phyloP scores from a whole-genome alignment of 2,113 vertebrate species.

The Urocynchramus pylzowi region DNA sequence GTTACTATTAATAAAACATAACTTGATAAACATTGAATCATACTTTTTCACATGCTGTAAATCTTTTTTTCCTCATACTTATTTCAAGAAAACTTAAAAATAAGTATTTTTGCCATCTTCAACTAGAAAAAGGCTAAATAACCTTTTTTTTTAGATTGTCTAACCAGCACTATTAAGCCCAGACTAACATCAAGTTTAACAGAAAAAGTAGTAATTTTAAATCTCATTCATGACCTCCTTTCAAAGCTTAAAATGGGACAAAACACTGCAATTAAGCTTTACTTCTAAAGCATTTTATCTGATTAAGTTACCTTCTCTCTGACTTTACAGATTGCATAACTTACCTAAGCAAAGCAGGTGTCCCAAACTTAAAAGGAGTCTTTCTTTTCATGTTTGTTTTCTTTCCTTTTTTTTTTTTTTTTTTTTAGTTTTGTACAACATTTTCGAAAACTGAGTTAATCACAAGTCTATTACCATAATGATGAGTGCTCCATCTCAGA shows the following conservation, averaged over 20 bases:
- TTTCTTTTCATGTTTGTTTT: neutral
- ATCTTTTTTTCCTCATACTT: neutral
- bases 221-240: neutral
- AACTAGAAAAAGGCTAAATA: neutral
- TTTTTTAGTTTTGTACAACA: neutral
- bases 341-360: neutral
- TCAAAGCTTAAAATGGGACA: neutral
- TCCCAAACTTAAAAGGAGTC: neutral
- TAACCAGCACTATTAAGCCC: neutral
- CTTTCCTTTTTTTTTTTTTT: no score
- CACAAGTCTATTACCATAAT: neutral
- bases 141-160: neutral
- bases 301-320: neutral
- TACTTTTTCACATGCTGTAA: slow-evolving; percentile 28
- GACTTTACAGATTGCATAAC: neutral
- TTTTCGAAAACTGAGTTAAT: neutral
- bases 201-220: neutral
- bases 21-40: slow-evolving; percentile 48
- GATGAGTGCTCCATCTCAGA: neutral
- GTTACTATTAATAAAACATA: slow-evolving; percentile 46
- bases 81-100: slow-evolving; percentile 4
- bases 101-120: neutral
- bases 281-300: neutral
- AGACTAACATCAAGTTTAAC: neutral
- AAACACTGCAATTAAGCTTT: neutral